phyloP scores from a whole-genome alignment of 2,797 vertebrate species.

The Bradypus variegatus region DNA sequence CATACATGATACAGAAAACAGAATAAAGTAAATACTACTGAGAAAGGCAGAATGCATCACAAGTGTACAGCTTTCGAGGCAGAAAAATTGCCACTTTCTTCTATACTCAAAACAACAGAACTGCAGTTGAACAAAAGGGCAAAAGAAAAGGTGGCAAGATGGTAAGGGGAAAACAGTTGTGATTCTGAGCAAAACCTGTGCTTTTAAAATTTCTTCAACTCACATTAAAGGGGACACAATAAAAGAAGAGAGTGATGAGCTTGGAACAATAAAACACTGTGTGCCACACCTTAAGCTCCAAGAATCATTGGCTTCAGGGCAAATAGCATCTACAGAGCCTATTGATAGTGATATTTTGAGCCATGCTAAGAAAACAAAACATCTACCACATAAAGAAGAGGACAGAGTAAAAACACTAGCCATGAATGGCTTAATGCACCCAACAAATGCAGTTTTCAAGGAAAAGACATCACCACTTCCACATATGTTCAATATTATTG shows the following conservation, averaged over 20 bases:
- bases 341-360: background rate
- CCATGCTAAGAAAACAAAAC: background rate
- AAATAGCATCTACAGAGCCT: background rate
- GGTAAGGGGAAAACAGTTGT: background rate
- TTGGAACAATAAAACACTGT: background rate
- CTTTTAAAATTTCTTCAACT: background rate
- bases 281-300: background rate
- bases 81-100: background rate
- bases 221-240: background rate
- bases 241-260: background rate
- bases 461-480: background rate
- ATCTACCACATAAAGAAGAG: background rate
- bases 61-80: background rate
- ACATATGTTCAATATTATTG: accelerated
- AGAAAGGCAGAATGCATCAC: background rate
- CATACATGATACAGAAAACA: background rate
- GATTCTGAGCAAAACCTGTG: background rate
- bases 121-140: background rate
- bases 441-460: background rate
- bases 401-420: background rate
- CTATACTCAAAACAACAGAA: background rate
- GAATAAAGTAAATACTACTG: background rate
- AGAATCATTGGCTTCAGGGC: background rate
- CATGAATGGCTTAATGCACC: accelerated
- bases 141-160: background rate